phyloP scores from a whole-genome alignment of 2,888 invertebrate genomes.

The Megaustenia siamemsis region DNA sequence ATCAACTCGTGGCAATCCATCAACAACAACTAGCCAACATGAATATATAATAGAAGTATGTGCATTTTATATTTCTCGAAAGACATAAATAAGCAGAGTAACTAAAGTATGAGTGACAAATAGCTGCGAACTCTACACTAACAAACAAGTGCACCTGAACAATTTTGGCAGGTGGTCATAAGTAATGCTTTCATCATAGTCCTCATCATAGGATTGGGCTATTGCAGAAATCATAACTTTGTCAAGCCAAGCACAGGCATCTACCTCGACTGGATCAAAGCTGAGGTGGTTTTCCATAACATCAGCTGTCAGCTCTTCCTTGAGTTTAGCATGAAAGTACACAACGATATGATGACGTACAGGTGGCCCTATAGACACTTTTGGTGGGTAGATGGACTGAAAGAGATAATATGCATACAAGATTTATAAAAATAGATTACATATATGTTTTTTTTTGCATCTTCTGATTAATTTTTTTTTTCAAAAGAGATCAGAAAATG shows the following conservation, averaged over 20 bases:
- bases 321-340: constrained; percentile 77
- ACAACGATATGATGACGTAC: constrained; percentile 80
- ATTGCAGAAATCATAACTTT: constrained; percentile 65
- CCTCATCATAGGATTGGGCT: constrained; percentile 67
- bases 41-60: no score
- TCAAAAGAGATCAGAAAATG: no score
- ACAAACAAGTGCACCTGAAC: constrained; percentile 33
- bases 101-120: no score
- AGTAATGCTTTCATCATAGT: neutral
- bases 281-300: constrained; percentile 64
- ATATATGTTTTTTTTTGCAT: no score
- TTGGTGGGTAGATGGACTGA: constrained; percentile 80
- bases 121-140: neutral
- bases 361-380: constrained; percentile 78
- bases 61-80: no score
- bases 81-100: no score
- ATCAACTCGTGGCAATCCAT: no score
- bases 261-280: constrained; percentile 78
- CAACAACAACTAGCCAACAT: no score
- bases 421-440: no score
- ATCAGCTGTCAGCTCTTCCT: constrained; percentile 63
- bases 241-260: constrained; percentile 78
- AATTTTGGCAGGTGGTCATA: constrained; percentile 35
- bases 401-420: constrained; percentile 58
- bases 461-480: no score